phyloP scores from a whole-genome alignment of 2,888 invertebrate genomes.

The Eristalis intricaria region DNA sequence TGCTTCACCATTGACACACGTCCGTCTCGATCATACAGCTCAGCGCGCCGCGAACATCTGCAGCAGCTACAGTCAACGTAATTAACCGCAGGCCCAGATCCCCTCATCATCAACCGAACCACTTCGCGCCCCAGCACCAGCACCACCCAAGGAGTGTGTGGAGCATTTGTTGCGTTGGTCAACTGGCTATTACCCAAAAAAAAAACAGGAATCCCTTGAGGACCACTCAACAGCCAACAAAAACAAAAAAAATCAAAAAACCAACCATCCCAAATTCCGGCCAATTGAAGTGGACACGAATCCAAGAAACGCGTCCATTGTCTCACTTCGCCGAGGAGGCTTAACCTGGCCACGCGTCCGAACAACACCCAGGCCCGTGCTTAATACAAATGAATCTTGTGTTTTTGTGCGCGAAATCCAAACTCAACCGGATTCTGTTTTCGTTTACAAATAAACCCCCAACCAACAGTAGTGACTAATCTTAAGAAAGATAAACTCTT shows the following conservation, averaged over 20 bases:
- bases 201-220: conserved; percentile 17
- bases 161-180: conserved; percentile 63
- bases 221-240: conserved; percentile 29
- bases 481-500: conserved; percentile 26
- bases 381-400: conserved; percentile 46
- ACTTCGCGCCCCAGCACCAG: conserved; percentile 8
- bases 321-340: conserved; percentile 31
- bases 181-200: conserved; percentile 71
- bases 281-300: conserved; percentile 64
- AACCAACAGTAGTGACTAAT: conserved; percentile 52
- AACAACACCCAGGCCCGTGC: conserved; percentile 43
- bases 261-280: conserved; percentile 29
- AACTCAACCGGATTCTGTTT: conserved; percentile 1
- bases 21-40: conserved; percentile 81
- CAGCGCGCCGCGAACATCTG: conserved; percentile 59
- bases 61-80: conserved; percentile 53
- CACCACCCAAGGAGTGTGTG: conserved; percentile 43
- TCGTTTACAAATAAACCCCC: conserved; percentile 10
- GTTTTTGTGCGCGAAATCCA: conserved; percentile 17
- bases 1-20: conserved; percentile 72
- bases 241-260: conserved; percentile 16
- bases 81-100: conserved; percentile 45
- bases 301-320: conserved; percentile 65
- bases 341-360: conserved; percentile 35
- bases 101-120: conserved; percentile 34